phyloP scores from a whole-genome alignment of 2,888 invertebrate species.

The Marronus borbonicus region DNA sequence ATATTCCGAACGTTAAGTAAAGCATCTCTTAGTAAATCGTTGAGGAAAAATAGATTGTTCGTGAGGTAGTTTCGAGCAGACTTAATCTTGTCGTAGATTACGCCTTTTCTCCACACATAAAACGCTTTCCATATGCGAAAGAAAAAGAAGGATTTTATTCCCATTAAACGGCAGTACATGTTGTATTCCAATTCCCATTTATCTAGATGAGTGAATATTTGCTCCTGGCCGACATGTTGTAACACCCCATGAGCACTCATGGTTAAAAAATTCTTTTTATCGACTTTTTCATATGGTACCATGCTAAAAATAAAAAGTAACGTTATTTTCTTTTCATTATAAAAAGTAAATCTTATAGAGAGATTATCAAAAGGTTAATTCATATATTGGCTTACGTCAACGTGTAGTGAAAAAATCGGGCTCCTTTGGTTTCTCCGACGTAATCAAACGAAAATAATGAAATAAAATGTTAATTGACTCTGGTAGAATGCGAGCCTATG shows the following conservation, averaged over 20 bases:
- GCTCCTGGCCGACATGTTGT: conserved; percentile 81
- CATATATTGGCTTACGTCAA: no score
- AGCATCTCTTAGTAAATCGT: conserved; percentile 81
- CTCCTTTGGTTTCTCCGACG: no score
- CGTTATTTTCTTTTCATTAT: not conserved
- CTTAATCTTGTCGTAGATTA: conserved; percentile 79
- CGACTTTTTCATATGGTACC: conserved; percentile 81
- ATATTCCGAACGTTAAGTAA: conserved; percentile 81
- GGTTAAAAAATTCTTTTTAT: conserved; percentile 83
- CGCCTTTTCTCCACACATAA: conserved; percentile 82
- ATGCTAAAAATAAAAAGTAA: conserved; percentile 18
- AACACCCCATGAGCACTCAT: conserved; percentile 88
- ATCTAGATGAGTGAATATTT: conserved; percentile 83
- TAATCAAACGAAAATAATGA: no score
- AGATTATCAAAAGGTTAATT: no score
- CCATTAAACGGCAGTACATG: conserved; percentile 84
- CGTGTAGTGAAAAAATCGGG: no score
- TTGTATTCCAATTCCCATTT: conserved; percentile 89
- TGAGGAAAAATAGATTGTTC: conserved; percentile 82
- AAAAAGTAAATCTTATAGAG: not conserved
- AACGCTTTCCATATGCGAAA: conserved; percentile 87
- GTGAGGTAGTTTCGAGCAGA: conserved; percentile 75
- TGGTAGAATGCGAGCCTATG: no score
- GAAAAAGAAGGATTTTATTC: conserved; percentile 79
- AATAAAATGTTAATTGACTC: no score